Evolutionary conservation across 2,888 invertebrate species (phyloP), one percentile per base, ranked within the genome.

Genomic region (Taphrorychus bicolor): DNA sequence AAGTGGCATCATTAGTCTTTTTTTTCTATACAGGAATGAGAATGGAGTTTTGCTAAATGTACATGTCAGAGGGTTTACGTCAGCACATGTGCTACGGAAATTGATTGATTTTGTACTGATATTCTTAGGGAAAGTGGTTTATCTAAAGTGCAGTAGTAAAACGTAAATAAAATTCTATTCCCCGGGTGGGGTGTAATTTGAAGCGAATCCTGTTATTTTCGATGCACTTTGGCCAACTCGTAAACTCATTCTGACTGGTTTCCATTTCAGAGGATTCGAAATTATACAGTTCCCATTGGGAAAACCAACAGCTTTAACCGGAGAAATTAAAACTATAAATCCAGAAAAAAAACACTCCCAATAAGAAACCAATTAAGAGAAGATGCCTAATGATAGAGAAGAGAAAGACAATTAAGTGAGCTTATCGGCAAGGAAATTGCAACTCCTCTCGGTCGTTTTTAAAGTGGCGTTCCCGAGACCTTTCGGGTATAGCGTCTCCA

Each of bases 401-500:
- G 16, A 11, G 5, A 14, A 45, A 14, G 45, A 45, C 45, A 45
- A 45, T 45, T 45, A 45, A 17, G 14, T 14, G 14, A 32, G 45
- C 17, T 45, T 45, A 45, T 45, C 17, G 16, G 7, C 45, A 14
- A 16, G 14, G 17, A 45, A 45, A 45, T 45, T 45, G 45, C 45
- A 45, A 45, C 14, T 45, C 45, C 14, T 32, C 14, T 45, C 45
- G 14, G 16, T 2, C 45, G 17, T 45, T 45, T 45, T 45, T 58
- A 18, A 56, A 40, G 52, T 41, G 52, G 49, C 59, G 32, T 52
- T 60, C 51, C 42, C 17, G 22, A 52, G 41, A 16, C 45, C 17
- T 42, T 60, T 60, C 42, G 42, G 51, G 51, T 14, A 53, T 22
- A 42, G 42, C 18, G 52, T 52, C 41, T 59, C 41, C 32, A 52